phyloP scores from a whole-genome alignment of 2,888 invertebrate genomes.

The Podabrus alpinus region DNA sequence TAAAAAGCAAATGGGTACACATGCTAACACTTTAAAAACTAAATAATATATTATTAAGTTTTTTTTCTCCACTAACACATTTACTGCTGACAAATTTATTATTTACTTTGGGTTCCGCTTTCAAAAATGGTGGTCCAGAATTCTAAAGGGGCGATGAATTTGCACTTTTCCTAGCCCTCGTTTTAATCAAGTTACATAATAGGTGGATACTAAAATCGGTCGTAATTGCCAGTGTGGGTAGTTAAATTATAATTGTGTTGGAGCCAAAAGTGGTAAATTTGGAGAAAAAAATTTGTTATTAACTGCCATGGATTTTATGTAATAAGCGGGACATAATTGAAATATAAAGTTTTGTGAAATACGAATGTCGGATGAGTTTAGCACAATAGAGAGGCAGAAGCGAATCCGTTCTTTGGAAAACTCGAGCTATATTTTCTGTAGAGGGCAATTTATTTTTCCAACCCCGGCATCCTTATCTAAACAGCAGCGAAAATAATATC shows the following conservation, averaged over 20 bases:
- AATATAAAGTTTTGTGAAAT: conserved; percentile 31
- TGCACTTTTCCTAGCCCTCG: conserved; percentile 28
- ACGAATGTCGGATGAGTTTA: conserved; percentile 31
- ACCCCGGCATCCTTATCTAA: conserved; percentile 57
- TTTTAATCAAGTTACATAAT: conserved; percentile 14
- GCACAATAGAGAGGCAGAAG: conserved; percentile 50
- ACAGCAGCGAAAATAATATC: conserved; percentile 59
- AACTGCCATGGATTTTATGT: conserved; percentile 4
- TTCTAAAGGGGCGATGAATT: conserved; percentile 31
- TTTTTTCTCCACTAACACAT: conserved; percentile 13
- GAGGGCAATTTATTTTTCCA: conserved; percentile 59
- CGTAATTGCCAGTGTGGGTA: neutral
- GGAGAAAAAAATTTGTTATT: neutral
- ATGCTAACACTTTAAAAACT: conserved; percentile 49
- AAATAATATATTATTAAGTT: conserved; percentile 53
- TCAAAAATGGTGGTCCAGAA: neutral
- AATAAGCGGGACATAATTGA: conserved; percentile 27
- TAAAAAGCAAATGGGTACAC: conserved; percentile 45
- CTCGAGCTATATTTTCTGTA: conserved; percentile 57
- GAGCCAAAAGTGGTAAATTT: neutral
- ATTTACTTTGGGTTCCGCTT: neutral
- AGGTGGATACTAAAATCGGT: neutral
- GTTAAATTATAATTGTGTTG: neutral
- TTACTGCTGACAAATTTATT: neutral
- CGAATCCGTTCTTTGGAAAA: conserved; percentile 55